A percentile compares a stretch with the other conserved stretches of the same genome.
These are phyloP conservation scores for Hypotaenidia philippensis DNA, from an alignment of 2,797 vertebrate genomes.

Conservation along the genomic window DNA sequence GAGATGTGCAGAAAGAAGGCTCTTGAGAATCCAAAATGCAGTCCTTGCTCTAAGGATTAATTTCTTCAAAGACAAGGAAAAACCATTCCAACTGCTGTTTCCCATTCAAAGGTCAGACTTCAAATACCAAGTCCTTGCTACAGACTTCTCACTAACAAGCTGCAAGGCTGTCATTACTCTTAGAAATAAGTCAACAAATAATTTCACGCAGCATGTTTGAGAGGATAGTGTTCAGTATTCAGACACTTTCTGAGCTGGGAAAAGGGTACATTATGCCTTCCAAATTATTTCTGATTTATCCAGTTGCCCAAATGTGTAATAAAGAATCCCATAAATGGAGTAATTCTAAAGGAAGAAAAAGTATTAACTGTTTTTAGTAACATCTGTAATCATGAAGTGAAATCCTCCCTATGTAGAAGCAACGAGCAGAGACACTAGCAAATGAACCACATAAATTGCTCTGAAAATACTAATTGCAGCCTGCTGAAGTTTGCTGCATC, in stretches of 20 bases:
- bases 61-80: slow-evolving; percentile 26
- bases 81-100: neutral
- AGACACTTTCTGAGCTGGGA: neutral
- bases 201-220: neutral
- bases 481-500: slow-evolving; percentile 28
- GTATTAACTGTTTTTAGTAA: neutral
- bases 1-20: neutral
- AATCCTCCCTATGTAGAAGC: neutral
- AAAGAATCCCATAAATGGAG: neutral
- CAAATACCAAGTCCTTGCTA: slow-evolving; percentile 24
- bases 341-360: neutral
- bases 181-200: slow-evolving; percentile 4
- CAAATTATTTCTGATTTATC: slow-evolving; percentile 16
- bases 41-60: neutral
- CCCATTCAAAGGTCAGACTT: slow-evolving; percentile 53
- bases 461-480: slow-evolving; percentile 50
- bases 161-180: neutral
- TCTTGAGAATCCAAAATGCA: neutral
- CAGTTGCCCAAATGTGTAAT: neutral
- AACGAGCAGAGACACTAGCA: neutral
- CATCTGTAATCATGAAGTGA: neutral
- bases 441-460: slow-evolving; percentile 18
- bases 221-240: neutral
- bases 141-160: slow-evolving; percentile 21
- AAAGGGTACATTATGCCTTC: neutral